Conservation (phyloP, 2,113 vertebrate genomes). For the Clarias batrachus region DNA sequence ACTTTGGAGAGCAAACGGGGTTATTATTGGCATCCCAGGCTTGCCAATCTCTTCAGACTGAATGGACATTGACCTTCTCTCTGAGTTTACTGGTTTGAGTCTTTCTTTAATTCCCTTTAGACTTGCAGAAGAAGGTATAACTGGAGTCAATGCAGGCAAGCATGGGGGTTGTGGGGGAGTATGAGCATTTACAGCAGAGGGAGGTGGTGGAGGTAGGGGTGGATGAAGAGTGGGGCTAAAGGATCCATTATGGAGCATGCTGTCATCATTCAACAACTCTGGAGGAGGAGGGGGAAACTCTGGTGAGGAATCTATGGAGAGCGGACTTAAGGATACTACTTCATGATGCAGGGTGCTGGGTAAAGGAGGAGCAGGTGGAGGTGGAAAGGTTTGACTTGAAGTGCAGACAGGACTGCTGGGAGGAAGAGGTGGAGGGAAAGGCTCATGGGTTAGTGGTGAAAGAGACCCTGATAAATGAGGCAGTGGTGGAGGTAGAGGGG, state of each 20-base stretch:
- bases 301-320: constrained; percentile 47
- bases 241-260: constrained; percentile 61
- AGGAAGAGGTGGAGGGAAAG: constrained; percentile 62
- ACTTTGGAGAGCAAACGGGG: constrained; percentile 83
- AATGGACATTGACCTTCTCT: constrained; percentile 33
- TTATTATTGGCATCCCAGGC: constrained; percentile 82
- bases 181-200: constrained; percentile 48
- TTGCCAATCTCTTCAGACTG: constrained; percentile 61
- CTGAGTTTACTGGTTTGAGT: constrained; percentile 52
- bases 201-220: constrained; percentile 63
- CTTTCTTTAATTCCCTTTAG: constrained; percentile 69
- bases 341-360: constrained; percentile 53
- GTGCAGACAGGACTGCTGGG: constrained; percentile 53
- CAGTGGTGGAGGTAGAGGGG: constrained; percentile 62
- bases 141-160: constrained; percentile 54
- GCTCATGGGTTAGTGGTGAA: constrained; percentile 54
- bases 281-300: constrained; percentile 68
- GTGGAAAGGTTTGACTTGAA: constrained; percentile 31
- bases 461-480: constrained; percentile 42
- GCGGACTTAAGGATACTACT: constrained; percentile 23
- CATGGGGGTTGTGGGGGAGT: constrained; percentile 51
- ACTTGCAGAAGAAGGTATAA: constrained; percentile 67
- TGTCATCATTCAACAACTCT: constrained; percentile 69
- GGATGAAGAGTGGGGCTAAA: constrained; percentile 62
- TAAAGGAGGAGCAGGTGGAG: constrained; percentile 49